A percentile compares a stretch with the other conserved stretches of the same genome.
Conservation (phyloP, 2,888 invertebrate species). For the Epinotia bilunana region DNA sequence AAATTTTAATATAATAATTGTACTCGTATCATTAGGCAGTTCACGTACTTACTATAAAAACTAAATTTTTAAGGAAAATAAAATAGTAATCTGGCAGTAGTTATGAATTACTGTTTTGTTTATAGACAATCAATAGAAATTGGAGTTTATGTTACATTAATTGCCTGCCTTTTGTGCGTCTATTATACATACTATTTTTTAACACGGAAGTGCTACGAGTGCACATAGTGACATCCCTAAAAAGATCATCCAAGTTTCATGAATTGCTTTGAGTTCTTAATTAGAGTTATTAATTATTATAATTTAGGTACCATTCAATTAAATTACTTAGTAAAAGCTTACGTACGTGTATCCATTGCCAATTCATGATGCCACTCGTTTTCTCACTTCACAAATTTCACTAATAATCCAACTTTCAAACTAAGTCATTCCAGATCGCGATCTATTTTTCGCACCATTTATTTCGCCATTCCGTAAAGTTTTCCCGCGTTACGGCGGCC, state of each 20-base stretch:
- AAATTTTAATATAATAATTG: neutral
- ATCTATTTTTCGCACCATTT: slow-evolving; percentile 15
- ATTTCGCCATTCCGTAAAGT: slow-evolving; percentile 56
- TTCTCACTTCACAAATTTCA: slow-evolving; percentile 52
- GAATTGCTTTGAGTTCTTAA: neutral
- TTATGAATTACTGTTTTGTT: too few relatives aligned
- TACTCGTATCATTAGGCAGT: neutral
- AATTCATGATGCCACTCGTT: slow-evolving; percentile 61
- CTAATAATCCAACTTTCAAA: slow-evolving; percentile 29
- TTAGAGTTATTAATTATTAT: neutral
- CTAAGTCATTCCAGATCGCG: slow-evolving; percentile 21
- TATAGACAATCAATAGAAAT: too few relatives aligned
- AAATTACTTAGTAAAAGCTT: slow-evolving; percentile 11
- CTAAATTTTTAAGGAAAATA: too few relatives aligned
- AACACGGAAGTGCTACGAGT: slow-evolving; percentile 42
- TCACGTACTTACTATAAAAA: neutral
- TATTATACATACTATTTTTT: neutral
- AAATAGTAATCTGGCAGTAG: too few relatives aligned
- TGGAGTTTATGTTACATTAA: neutral
- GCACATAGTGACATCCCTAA: neutral
- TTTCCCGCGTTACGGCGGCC: slow-evolving; percentile 66
- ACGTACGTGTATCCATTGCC: slow-evolving; percentile 63
- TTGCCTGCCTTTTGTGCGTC: neutral
- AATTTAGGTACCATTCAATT: neutral
- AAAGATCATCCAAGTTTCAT: neutral